A percentile compares a stretch with the other conserved stretches of the same genome.
phyloP scores from a whole-genome alignment of 2,113 vertebrate species.

The Globicephala melas region DNA sequence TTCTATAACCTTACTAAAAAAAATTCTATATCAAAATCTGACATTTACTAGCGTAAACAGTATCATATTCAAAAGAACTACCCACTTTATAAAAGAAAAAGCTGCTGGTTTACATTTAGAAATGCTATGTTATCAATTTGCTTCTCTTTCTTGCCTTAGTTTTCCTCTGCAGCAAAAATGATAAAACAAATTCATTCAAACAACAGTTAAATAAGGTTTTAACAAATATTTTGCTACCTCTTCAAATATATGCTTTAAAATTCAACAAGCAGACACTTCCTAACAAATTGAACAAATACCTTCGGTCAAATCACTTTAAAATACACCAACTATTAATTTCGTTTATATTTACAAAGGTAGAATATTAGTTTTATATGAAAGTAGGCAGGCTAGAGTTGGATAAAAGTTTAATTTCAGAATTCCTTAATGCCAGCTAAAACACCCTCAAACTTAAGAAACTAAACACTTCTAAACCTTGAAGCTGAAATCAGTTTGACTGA shows the following conservation, averaged over 20 bases:
- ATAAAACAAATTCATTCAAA: slow-evolving; percentile 42
- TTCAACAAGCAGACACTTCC: slow-evolving; percentile 29
- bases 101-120: slow-evolving; percentile 39
- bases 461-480: slow-evolving; percentile 56
- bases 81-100: neutral
- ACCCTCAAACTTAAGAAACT: slow-evolving; percentile 67
- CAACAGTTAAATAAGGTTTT: neutral
- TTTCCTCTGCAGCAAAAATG: slow-evolving; percentile 30
- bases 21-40: slow-evolving; percentile 15
- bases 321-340: slow-evolving; percentile 34
- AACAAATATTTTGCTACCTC: slow-evolving; percentile 30
- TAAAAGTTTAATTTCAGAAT: slow-evolving; percentile 61
- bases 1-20: neutral
- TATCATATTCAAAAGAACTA: slow-evolving; percentile 24
- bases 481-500: slow-evolving; percentile 45
- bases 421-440: slow-evolving; percentile 29
- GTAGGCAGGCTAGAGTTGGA: neutral
- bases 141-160: slow-evolving; percentile 37
- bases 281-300: slow-evolving; percentile 5
- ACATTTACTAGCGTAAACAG: slow-evolving; percentile 16
- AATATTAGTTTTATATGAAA: neutral
- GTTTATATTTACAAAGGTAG: slow-evolving; percentile 39
- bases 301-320: slow-evolving; percentile 39
- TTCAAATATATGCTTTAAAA: slow-evolving; percentile 46
- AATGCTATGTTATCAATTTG: slow-evolving; percentile 48